Evolutionary conservation across 2,797 vertebrate species (phyloP), one percentile per base, ranked within the genome.

Genomic region (Lagodon rhomboides): DNA sequence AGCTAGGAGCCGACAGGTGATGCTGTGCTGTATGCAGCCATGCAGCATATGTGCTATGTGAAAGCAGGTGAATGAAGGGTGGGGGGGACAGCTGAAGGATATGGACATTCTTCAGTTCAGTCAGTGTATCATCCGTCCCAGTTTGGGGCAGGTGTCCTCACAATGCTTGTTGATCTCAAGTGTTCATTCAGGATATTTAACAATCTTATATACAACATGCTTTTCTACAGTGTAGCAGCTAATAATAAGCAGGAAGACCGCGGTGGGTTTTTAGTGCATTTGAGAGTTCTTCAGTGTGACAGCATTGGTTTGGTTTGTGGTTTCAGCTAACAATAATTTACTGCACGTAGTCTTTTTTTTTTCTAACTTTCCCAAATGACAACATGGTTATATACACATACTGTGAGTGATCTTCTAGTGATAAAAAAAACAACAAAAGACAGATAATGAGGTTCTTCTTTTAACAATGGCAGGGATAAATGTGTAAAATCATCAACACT

Each of bases 241-340:
- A 68, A 71, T 55, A 72, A 80, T 58, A 72, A 80, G 72, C 85
- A 91, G 80, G 77, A 85, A 84, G 75, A 83, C 68, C 34, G 66
- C 69, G 70, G 73, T 83, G 71, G 13, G 11, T 75, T 38, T 85
- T 82, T 61, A 91, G 89, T 92, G 89, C 90, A 89, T 79, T 82
- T 83, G 8, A 79, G 78, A 13, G 64, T 73, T 86, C 50, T 81
- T 79, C 81, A 87, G 79, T 68, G 78, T 87, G 80, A 83, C 25
- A 55, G 25, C 27, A 55, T 54, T 49, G 60, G 55, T 78, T 84
- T 73, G 69, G 41, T 88, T 87, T 72, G 84, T 68, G 27, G 69
- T 64, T 87, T 79, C 11, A 51, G 65, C 54, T 34, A 47, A 77
- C 61, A 81, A 74, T 84, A 63, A 73, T 67, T 84, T 79, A 83